Base-by-base conservation (phyloP, 2,113 vertebrate species). In the Neolamprologus variostigma region DNA sequence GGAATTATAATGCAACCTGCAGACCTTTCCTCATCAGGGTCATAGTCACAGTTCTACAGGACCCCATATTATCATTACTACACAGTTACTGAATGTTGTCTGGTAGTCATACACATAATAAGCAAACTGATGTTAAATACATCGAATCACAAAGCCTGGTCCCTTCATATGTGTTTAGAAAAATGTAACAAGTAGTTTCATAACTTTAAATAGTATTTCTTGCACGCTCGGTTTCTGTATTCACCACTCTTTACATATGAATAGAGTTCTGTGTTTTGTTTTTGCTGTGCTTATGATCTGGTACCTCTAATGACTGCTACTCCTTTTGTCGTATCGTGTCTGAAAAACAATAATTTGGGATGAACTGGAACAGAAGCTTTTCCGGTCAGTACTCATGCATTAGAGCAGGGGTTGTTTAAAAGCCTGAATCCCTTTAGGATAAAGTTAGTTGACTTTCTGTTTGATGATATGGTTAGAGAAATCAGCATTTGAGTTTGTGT, bases 1-100 rank as follows among this genome's bases (percentile, higher is more conserved):
- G 55, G 61, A 63, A 42, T 51, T 78, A 84, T 54, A 85, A 82
- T 50, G 16, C 42, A 82, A 47, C 33, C 4, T 53, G 31, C 16
- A 59, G 71, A 19, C 28, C 19, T 78, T 78, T 78, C 26, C 26
- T 47, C 2, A 4, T 50, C 42, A 1, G 71, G 45, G 19, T 59
- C 51, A 81, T 33, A 84, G 33, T 23, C 21, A 19, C 9, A 37
- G 12, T 81, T 59, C 11, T 59, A 0, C 16, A 78, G 73, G 45
- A 78, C 42, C 26, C 28, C 16, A 31, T 78, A 31, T 50, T 78
- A 76, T 50, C 16, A 31, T 6, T 51, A 33, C 11, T 50, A 78
- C 45, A 8, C 45, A 78, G 17, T 78, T 50, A n/a, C 17, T 50
- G 73, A 0, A 50, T 51, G 26, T 9, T 50, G 11, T 50, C 23